A percentile compares a stretch with the other conserved stretches of the same genome.
These are phyloP conservation scores for Pseudomyrmex flavicornis DNA, from an alignment of 1,140 invertebrate genomes.

Conservation along the genomic window DNA sequence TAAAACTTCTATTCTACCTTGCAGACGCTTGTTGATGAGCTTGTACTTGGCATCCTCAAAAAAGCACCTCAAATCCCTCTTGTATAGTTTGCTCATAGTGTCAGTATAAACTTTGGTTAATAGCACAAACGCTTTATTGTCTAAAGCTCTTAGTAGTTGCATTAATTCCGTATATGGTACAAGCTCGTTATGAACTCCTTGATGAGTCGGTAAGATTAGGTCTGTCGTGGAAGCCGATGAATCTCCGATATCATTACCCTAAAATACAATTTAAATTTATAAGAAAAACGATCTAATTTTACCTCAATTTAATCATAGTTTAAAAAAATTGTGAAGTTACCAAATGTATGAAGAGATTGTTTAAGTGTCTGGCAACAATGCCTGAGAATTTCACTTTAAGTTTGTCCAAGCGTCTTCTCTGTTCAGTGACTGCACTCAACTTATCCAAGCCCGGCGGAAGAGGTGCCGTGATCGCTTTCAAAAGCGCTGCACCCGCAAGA, in stretches of 20 bases:
- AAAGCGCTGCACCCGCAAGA: conserved; percentile 91
- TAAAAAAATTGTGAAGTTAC: conserved; percentile 80
- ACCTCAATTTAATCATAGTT: not conserved
- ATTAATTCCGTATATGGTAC: conserved; percentile 94
- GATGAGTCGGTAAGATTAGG: conserved; percentile 91
- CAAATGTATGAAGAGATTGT: conserved; percentile 97
- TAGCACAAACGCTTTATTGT: conserved; percentile 92
- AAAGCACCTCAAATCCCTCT: conserved; percentile 92
- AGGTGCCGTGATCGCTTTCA: conserved; percentile 89
- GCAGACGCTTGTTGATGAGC: conserved; percentile 80
- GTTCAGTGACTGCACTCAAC: conserved; percentile 94
- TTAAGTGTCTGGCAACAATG: conserved; percentile 93
- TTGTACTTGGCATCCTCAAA: conserved; percentile 91
- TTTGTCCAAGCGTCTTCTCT: conserved; percentile 93
- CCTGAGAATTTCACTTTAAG: conserved; percentile 94
- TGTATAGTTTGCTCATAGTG: conserved; percentile 93
- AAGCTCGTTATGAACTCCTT: conserved; percentile 92
- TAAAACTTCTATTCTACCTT: conserved; percentile 61
- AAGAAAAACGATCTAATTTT: not conserved
- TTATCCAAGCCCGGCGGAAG: conserved; percentile 85
- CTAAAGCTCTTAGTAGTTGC: conserved; percentile 95
- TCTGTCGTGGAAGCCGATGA: conserved; percentile 85
- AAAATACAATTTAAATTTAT: conserved; percentile 31
- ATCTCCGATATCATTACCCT: conserved; percentile 90
- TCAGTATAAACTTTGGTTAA: conserved; percentile 93